phyloP scores from a whole-genome alignment of 30 jellyfish, hydroid and myxozoan genomes.

The Chironex yamaguchii region DNA sequence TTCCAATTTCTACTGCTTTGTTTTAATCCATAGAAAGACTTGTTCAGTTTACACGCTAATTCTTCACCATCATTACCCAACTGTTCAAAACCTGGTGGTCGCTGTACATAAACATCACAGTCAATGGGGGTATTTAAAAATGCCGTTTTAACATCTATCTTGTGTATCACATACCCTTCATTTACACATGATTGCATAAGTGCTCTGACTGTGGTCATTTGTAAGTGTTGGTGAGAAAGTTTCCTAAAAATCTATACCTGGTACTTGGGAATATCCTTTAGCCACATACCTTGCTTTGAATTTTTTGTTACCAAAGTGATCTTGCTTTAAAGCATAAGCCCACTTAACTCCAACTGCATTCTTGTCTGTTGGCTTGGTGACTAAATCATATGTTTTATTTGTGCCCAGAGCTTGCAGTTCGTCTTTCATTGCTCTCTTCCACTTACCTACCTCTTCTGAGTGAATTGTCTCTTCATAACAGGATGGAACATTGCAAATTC shows the following conservation, averaged over 20 bases:
- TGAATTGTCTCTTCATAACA: background rate
- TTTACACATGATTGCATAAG: background rate
- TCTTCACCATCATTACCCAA: too few relatives aligned
- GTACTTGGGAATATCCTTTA: constrained; percentile 20
- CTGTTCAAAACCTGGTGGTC: too few relatives aligned
- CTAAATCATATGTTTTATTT: constrained; percentile 1
- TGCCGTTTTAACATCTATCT: constrained; percentile 25
- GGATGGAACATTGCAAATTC: background rate
- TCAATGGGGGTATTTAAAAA: constrained; percentile 1
- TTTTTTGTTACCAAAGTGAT: background rate
- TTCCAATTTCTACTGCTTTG: constrained; percentile 69
- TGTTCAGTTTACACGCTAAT: too few relatives aligned
- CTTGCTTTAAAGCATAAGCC: constrained; percentile 3
- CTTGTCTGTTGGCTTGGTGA: background rate
- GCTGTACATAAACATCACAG: background rate
- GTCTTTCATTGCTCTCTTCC: constrained; percentile 25
- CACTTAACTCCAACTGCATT: constrained; percentile 3
- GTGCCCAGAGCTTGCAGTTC: background rate
- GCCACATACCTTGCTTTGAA: constrained; percentile 22
- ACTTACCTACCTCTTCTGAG: background rate
- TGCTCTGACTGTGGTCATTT: background rate
- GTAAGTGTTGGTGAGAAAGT: background rate
- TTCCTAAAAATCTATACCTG: constrained; percentile 3
- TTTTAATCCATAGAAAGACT: constrained; percentile 46
- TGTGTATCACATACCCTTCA: background rate